Percentiles rank a stretch among this genome's conserved stretches.
phyloP scores from a whole-genome alignment of 2,113 vertebrate genomes.

The Eolophus roseicapilla region DNA sequence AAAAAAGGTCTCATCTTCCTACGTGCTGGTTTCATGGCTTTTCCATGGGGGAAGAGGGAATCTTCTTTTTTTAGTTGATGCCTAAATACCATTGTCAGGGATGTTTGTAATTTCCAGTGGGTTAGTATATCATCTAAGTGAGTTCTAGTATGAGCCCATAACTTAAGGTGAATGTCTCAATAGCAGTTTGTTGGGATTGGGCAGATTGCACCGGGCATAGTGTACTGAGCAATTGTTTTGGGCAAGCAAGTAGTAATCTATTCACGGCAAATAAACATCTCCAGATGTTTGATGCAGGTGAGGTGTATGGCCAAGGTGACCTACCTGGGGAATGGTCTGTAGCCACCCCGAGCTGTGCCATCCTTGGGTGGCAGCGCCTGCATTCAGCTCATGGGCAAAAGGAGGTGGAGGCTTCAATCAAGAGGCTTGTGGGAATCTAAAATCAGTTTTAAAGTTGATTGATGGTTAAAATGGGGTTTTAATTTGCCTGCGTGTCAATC shows the following conservation, averaged over 20 bases:
- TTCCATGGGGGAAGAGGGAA: neutral
- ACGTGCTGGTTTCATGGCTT: neutral
- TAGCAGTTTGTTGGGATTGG: neutral
- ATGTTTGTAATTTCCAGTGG: neutral
- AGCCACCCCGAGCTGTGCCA: neutral
- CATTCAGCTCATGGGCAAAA: neutral
- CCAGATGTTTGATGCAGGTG: neutral
- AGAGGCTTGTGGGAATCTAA: neutral
- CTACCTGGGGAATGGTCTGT: neutral
- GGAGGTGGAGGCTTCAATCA: neutral
- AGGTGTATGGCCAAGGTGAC: neutral
- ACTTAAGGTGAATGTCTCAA: neutral
- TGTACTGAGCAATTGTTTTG: neutral
- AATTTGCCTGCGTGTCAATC: neutral
- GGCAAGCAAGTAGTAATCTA: neutral
- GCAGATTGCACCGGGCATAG: neutral
- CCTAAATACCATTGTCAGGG: neutral
- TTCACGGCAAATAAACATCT: constrained; percentile 22
- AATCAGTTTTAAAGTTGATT: neutral
- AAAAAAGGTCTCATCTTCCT: neutral
- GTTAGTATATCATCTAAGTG: neutral
- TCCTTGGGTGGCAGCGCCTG: neutral
- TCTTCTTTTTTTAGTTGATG: neutral
- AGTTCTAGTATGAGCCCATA: neutral
- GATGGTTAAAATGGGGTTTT: neutral